Base-by-base conservation (phyloP, 53 echinoderm and acorn worm species). In the Luidia sarsii region DNA sequence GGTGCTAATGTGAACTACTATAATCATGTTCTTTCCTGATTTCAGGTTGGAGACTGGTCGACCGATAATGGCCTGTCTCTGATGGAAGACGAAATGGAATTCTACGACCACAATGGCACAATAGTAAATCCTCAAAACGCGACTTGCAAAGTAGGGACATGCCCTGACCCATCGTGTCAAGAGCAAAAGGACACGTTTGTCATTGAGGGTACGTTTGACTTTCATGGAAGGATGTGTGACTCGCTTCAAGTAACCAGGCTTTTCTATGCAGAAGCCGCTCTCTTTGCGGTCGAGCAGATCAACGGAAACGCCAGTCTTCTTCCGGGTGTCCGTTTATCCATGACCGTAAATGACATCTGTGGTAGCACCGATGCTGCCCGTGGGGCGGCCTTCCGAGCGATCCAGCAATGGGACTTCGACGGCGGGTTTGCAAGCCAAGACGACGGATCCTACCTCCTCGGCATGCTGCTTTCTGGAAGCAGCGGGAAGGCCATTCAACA, bases 311-410 rank as follows among this genome's bases (percentile, higher is more conserved):
- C 53, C 11, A 33, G 8, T 3, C 22, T 90, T 23, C 81, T 94
- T 0, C 85, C 94, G 3, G 81, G 48, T 6, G 82, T 90, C 38
- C 41, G 41, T 2, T 50, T 94, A 8, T 90, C 90, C 6, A 35
- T 94, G 49, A 90, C 88, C 14, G 86, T 68, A 14, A 80, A 88
- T 37, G 87, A 94, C 30, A 90, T 91, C 3, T 94, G 94, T 36
- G 77, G 81, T 4, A 59, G 70, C 69, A 15, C 46, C 1, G 57
- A 67, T 49, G 24, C 64, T 54, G 91, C 94, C 16, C 34, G 34
- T n/a, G 23, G 37, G 54, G 54, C 19, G 13, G 54, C 54, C 7
- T 53, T 71, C 21, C 71, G 24, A 30, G 11, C 7, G 11, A 36
- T 54, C 35, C 20, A 38, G 53, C 37, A 24, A 36, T 71, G 71